Percentiles rank a stretch among this genome's conserved stretches.
Evolutionary conservation across 2,888 invertebrate genomes (phyloP).

Genomic region (Uropetala carovei): DNA sequence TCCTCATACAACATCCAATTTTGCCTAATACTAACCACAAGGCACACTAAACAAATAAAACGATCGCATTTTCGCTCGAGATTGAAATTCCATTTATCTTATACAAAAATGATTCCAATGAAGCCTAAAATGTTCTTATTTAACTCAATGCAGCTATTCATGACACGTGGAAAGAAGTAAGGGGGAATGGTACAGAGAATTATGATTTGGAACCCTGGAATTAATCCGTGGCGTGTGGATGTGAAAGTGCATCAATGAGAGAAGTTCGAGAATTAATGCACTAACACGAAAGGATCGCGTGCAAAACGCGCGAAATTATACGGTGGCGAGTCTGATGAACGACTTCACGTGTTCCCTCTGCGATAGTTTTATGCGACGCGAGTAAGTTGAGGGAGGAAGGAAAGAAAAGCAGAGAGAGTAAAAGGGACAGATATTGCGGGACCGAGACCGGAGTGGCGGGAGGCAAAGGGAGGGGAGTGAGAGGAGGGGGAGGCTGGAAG

Average conservation of each 20-base stretch:
- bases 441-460: not conserved
- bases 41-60: no score
- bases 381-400: not conserved
- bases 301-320: not conserved
- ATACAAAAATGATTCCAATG: no score
- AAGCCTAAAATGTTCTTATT: not conserved
- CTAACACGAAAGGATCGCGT: not conserved
- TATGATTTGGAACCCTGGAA: constrained; percentile 2
- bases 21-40: no score
- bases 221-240: not conserved
- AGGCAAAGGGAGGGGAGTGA: no score
- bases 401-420: not conserved
- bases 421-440: not conserved
- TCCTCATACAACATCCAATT: no score
- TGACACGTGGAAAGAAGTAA: not conserved
- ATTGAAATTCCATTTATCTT: no score
- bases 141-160: not conserved
- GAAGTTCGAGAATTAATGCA: not conserved
- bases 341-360: not conserved
- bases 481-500: not conserved
- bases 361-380: not conserved
- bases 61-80: no score
- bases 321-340: constrained; percentile 10
- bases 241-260: constrained; percentile 28
- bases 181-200: not conserved